A percentile compares a stretch with the other conserved stretches of the same genome.
phyloP scores from a whole-genome alignment of 2,113 vertebrate species.

The Cyphomyrus discorhynchus region DNA sequence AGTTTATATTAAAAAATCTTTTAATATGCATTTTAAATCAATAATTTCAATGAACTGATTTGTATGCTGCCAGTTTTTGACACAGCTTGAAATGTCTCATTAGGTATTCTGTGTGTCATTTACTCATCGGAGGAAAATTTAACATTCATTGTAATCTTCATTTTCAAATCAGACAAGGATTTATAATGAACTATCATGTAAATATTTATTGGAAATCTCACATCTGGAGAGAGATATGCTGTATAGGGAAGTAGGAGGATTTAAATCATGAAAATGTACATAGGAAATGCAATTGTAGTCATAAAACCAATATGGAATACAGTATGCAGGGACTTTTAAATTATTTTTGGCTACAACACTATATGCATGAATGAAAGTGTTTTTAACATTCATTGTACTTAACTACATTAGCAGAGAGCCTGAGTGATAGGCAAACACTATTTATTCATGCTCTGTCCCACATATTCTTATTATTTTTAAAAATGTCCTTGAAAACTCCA shows the following conservation, averaged over 20 bases:
- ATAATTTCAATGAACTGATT: background rate
- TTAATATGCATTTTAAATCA: background rate
- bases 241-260: background rate
- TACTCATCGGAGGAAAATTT: background rate
- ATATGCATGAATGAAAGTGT: background rate
- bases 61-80: background rate
- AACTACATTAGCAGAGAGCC: background rate
- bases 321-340: background rate
- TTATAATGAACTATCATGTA: background rate
- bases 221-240: background rate
- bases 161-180: background rate
- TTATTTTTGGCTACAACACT: background rate
- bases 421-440: background rate
- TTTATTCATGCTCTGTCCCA: background rate
- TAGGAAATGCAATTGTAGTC: background rate
- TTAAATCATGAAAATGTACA: background rate
- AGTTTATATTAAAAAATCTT: background rate
- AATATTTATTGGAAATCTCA: background rate
- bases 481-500: background rate
- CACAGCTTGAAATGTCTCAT: background rate
- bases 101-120: background rate
- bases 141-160: background rate
- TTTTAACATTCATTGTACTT: background rate
- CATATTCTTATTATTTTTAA: background rate
- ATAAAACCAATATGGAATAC: background rate